Evolutionary conservation across 2,797 vertebrate genomes (phyloP).

Genomic region (Acanthurus lineatus): DNA sequence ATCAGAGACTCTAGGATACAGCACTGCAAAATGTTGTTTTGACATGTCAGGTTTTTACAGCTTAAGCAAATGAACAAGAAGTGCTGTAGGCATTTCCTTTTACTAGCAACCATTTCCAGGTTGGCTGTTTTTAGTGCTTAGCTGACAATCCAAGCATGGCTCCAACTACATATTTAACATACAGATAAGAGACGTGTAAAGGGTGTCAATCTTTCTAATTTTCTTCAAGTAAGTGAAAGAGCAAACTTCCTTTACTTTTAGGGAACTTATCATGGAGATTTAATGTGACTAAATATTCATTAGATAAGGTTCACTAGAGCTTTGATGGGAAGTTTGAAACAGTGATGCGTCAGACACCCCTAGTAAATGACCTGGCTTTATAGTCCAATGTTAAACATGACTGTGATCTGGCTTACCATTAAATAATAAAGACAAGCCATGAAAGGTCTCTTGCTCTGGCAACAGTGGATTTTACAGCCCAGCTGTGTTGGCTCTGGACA

Average conservation of each 20-base stretch:
- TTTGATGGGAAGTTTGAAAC: conserved; percentile 1
- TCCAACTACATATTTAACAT: not conserved
- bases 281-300: not conserved
- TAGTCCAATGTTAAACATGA: not conserved
- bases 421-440: conserved; percentile 20
- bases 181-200: not conserved
- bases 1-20: not conserved
- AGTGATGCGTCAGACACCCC: not conserved
- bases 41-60: not conserved
- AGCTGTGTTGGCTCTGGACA: conserved; percentile 51
- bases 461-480: conserved; percentile 53
- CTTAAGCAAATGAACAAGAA: not conserved
- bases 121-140: not conserved
- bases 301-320: not conserved
- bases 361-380: conserved; percentile 11
- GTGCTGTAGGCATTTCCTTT: not conserved
- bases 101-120: not conserved
- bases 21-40: not conserved
- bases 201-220: not conserved
- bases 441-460: conserved; percentile 38
- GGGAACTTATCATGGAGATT: not conserved
- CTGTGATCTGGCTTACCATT: conserved; percentile 8
- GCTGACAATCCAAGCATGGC: too few relatives aligned
- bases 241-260: not conserved
- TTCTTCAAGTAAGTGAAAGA: not conserved